Percentiles rank a stretch among this genome's conserved stretches.
These are phyloP conservation scores for Oryzias melastigma DNA, from an alignment of 2,113 vertebrate species.

Conservation along the genomic window DNA sequence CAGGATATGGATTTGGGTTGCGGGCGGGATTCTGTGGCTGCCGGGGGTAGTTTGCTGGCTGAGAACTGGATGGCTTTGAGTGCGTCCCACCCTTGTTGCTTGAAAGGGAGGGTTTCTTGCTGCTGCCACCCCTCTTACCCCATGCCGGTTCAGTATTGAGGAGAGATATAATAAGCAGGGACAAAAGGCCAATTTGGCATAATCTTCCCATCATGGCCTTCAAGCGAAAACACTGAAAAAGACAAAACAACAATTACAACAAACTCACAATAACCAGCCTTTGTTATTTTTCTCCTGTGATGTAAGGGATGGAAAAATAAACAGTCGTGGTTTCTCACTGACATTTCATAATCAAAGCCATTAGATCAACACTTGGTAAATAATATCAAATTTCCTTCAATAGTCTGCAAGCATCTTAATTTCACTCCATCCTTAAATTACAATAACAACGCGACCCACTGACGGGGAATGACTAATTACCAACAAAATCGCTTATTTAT, in stretches of 20 bases:
- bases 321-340: no score
- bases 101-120: slow-evolving; percentile 37
- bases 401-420: no score
- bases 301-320: no score
- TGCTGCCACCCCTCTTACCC: slow-evolving; percentile 44
- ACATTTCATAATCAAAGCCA: no score
- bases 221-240: slow-evolving; percentile 6
- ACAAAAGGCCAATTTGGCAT: slow-evolving; percentile 23
- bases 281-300: no score
- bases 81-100: slow-evolving; percentile 39
- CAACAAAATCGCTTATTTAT: no score
- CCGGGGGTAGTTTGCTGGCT: slow-evolving; percentile 54
- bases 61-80: slow-evolving; percentile 56
- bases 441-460: no score
- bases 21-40: slow-evolving; percentile 57
- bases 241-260: not conserved
- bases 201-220: slow-evolving; percentile 61
- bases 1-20: slow-evolving; percentile 64
- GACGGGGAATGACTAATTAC: no score
- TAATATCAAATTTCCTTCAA: no score
- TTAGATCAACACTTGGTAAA: no score
- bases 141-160: slow-evolving; percentile 50
- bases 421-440: no score
- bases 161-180: slow-evolving; percentile 52
- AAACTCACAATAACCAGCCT: no score